phyloP scores from a whole-genome alignment of 2,113 vertebrate genomes.

The Plestiodon gilberti region DNA sequence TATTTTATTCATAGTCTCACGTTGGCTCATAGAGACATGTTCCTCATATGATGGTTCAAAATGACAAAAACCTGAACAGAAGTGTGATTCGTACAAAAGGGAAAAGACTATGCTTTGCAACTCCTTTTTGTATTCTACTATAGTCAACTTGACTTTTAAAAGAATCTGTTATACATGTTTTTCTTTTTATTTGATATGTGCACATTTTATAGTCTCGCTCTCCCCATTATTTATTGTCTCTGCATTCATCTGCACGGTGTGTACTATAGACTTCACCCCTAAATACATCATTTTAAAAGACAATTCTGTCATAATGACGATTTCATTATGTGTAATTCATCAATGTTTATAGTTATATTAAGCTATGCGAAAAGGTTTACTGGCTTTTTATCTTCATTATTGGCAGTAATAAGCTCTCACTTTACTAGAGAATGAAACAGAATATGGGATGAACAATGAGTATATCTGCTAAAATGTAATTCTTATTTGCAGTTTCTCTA shows the following conservation, averaged over 20 bases:
- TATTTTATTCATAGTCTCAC: neutral
- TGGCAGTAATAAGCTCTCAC: constrained; percentile 35
- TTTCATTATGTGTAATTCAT: constrained; percentile 40
- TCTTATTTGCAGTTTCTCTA: constrained; percentile 34
- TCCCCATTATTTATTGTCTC: neutral
- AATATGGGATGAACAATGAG: constrained; percentile 32
- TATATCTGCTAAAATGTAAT: constrained; percentile 28
- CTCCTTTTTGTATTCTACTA: neutral
- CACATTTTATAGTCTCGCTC: neutral
- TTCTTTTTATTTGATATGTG: neutral
- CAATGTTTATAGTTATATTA: constrained; percentile 37
- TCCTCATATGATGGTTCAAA: neutral
- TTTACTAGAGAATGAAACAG: constrained; percentile 33
- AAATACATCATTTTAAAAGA: constrained; percentile 36
- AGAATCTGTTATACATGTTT: neutral
- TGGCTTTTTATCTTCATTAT: constrained; percentile 32
- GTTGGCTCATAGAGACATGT: neutral
- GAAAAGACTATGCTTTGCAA: neutral
- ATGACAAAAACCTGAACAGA: no score
- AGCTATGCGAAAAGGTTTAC: constrained; percentile 28
- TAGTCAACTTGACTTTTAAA: neutral
- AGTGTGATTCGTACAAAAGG: neutral
- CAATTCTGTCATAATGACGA: constrained; percentile 34
- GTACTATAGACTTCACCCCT: neutral
- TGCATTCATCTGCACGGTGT: neutral